Conservation (phyloP, 2,113 vertebrate genomes). For the Gallinago paraguaiae region DNA sequence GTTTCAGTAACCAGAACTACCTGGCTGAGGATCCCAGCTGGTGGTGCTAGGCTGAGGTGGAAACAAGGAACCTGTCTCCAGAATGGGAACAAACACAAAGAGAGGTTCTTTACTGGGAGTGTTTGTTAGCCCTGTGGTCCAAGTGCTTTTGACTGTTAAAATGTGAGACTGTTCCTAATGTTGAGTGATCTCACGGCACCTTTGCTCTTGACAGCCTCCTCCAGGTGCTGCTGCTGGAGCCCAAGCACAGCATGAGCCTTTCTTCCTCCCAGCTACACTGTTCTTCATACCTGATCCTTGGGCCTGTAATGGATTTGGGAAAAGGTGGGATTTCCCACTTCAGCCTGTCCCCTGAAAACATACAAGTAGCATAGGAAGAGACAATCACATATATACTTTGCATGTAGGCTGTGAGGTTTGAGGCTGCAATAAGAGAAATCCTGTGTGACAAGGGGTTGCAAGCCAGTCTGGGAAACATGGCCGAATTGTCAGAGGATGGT, state of each 20-base stretch:
- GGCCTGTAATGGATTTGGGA: fast-evolving
- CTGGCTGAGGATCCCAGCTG: not conserved
- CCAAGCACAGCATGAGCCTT: not conserved
- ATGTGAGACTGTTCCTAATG: too few relatives aligned
- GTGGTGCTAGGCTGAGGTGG: not conserved
- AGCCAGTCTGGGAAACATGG: not conserved
- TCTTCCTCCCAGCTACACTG: fast-evolving
- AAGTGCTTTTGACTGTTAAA: not conserved
- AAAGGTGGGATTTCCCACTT: not conserved
- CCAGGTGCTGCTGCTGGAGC: not conserved
- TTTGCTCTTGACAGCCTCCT: not conserved
- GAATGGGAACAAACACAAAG: not conserved
- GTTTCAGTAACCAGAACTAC: not conserved
- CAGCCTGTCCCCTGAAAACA: not conserved
- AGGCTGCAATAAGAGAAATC: not conserved
- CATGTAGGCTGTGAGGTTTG: not conserved
- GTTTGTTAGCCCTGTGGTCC: not conserved
- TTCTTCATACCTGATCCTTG: not conserved
- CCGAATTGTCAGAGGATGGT: not conserved
- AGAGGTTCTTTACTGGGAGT: not conserved
- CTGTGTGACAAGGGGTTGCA: not conserved
- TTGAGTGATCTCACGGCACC: fast-evolving
- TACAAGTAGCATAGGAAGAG: not conserved
- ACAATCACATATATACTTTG: fast-evolving
- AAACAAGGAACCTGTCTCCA: not conserved